phyloP scores from a whole-genome alignment of 2,888 invertebrate species.

The Stenotaenia linearis region DNA sequence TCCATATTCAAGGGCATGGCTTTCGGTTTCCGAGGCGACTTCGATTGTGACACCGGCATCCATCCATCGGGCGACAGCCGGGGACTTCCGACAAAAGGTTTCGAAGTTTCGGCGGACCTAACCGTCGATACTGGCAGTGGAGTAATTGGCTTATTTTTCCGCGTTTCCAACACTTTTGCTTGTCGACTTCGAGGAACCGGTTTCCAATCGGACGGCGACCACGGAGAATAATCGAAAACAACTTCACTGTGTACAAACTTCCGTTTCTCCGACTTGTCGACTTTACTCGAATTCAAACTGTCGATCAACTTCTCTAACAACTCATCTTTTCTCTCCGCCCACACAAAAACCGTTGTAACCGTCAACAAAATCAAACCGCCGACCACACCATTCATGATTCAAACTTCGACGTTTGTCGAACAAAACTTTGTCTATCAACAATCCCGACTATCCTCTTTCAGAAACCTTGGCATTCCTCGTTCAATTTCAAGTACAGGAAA shows the following conservation, averaged over 20 bases:
- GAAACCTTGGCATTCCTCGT: neutral
- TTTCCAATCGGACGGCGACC: neutral
- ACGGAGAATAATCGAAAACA: neutral
- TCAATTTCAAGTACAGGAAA: neutral
- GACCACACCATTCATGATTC: neutral
- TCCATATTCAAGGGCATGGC: neutral
- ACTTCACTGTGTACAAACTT: neutral
- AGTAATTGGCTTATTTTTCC: neutral
- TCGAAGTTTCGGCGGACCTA: neutral
- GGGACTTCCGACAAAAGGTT: conserved; percentile 16
- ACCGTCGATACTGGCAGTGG: neutral
- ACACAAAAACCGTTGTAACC: neutral
- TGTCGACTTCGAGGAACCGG: neutral
- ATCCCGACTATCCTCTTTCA: neutral
- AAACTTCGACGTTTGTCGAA: no score
- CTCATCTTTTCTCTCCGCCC: no score
- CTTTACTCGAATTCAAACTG: neutral
- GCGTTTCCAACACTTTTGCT: neutral
- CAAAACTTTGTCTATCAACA: neutral
- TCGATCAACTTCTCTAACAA: neutral
- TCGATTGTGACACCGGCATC: neutral
- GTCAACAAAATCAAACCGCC: neutral
- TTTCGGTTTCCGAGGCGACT: neutral
- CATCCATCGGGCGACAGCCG: neutral
- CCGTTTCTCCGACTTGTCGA: neutral